Percentiles rank a stretch among this genome's conserved stretches.
phyloP scores from a whole-genome alignment of 2,113 vertebrate genomes.

The Paracanthobrama guichenoti region DNA sequence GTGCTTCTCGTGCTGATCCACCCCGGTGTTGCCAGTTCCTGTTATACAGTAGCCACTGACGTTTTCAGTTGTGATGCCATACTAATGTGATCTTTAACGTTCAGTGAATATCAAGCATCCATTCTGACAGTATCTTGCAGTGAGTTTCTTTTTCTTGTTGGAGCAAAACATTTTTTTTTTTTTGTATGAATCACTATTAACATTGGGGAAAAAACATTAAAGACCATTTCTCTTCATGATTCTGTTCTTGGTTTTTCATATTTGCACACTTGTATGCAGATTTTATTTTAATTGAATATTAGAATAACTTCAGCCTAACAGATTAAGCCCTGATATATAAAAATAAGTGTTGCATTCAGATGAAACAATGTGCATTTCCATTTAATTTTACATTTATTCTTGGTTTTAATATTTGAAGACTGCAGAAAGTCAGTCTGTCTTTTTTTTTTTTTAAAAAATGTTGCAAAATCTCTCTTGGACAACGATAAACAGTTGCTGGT shows the following conservation, averaged over 20 bases:
- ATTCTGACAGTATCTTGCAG: conserved; percentile 34
- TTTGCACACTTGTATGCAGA: background rate
- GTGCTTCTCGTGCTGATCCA: background rate
- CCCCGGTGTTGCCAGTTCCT: background rate
- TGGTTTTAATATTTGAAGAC: too few relatives aligned
- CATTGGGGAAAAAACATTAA: background rate
- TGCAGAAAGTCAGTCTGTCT: too few relatives aligned
- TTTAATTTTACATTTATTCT: too few relatives aligned
- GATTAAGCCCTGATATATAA: too few relatives aligned
- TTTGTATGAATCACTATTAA: conserved; percentile 31
- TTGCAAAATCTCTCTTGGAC: too few relatives aligned
- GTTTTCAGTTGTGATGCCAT: conserved; percentile 30
- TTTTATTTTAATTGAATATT: too few relatives aligned
- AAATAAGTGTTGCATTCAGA: too few relatives aligned
- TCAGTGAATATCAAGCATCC: conserved; percentile 29
- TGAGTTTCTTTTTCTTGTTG: conserved; percentile 16
- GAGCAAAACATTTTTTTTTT: conserved; percentile 9
- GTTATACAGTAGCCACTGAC: conserved; percentile 25
- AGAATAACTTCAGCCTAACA: too few relatives aligned
- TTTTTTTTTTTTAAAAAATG: too few relatives aligned
- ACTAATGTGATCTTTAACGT: conserved; percentile 17
- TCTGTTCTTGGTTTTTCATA: background rate
- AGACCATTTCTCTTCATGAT: background rate
- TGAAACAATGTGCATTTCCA: too few relatives aligned
- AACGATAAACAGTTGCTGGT: too few relatives aligned